phyloP scores from a whole-genome alignment of 2,113 vertebrate species.

The Rattus norvegicus region GRCr8 NC_086020.1:51714001-51714500 shows the following conservation, averaged over 20 bases:
- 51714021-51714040: neutral
- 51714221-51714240: neutral
- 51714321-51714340: neutral
- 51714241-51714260: neutral
- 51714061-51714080: neutral
- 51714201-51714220: neutral
- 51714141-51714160: neutral
- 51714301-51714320: too few relatives aligned
- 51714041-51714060: too few relatives aligned
- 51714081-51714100: neutral
- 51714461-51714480: neutral
- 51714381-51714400: neutral
- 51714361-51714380: neutral
- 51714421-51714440: neutral
- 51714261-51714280: too few relatives aligned
- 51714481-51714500: neutral
- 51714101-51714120: neutral
- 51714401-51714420: neutral
- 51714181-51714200: neutral
- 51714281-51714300: too few relatives aligned
- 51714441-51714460: neutral
- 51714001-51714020: neutral
- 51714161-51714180: neutral
- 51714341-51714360: neutral
- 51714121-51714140: neutral